Evolutionary conservation across 2,113 vertebrate genomes (phyloP).

Genomic region (Chaetodon trifascialis): DNA sequence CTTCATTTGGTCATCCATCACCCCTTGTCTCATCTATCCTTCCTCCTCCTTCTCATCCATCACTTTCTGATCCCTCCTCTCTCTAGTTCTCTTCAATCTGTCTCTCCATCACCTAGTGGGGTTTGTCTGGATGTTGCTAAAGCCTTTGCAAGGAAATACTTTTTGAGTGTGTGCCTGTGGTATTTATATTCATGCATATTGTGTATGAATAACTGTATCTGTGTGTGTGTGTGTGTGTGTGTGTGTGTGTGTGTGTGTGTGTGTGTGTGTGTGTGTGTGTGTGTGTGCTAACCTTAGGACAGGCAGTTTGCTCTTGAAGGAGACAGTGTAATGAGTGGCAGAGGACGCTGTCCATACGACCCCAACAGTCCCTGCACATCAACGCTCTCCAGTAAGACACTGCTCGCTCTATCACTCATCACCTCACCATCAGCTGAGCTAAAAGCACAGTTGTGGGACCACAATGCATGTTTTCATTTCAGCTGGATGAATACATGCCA

Average conservation of each 20-base stretch:
- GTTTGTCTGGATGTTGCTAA: slow-evolving; percentile 30
- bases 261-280: neutral
- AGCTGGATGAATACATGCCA: neutral
- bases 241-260: neutral
- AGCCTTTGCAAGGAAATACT: neutral
- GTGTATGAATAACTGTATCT: neutral
- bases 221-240: slow-evolving; percentile 10
- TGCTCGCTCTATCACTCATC: neutral
- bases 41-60: slow-evolving; percentile 49
- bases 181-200: slow-evolving; percentile 7
- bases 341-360: slow-evolving; percentile 94
- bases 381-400: slow-evolving; percentile 89
- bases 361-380: slow-evolving; percentile 91
- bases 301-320: slow-evolving; percentile 89
- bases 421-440: slow-evolving; percentile 5
- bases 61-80: slow-evolving; percentile 45
- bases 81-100: slow-evolving; percentile 1
- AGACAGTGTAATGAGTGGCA: slow-evolving; percentile 88
- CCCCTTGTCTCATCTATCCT: slow-evolving; percentile 55
- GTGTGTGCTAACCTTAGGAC: slow-evolving; percentile 78
- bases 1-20: slow-evolving; percentile 67
- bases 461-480: slow-evolving; percentile 14
- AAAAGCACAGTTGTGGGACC: neutral
- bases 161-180: neutral
- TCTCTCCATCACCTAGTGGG: neutral